Evolutionary conservation across 2,797 vertebrate species (phyloP).

Genomic region (Urosaurus nigricauda): DNA sequence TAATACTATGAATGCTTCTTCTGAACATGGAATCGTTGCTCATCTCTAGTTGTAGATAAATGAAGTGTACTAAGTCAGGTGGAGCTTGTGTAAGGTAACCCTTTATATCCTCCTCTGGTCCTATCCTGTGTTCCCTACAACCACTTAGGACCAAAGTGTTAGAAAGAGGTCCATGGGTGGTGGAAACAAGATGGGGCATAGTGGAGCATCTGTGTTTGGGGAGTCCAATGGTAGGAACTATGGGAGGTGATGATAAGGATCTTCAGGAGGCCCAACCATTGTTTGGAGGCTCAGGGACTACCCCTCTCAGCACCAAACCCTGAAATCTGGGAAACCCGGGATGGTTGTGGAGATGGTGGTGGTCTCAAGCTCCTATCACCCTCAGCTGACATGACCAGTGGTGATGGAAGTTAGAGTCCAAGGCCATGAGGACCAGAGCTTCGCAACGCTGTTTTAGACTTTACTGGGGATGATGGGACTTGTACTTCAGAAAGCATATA

Average conservation of each 20-base stretch:
- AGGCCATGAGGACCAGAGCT: neutral
- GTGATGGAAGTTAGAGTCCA: neutral
- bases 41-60: neutral
- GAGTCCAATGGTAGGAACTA: too few species aligned
- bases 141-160: neutral
- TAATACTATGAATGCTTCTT: too few species aligned
- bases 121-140: neutral
- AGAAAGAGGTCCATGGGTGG: neutral
- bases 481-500: neutral
- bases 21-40: too few species aligned
- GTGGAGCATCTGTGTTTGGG: neutral
- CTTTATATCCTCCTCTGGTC: neutral
- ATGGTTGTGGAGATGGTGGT: neutral
- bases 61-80: neutral
- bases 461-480: too few species aligned
- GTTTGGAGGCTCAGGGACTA: too few species aligned
- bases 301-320: neutral
- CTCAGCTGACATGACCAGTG: neutral
- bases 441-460: too few species aligned
- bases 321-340: neutral
- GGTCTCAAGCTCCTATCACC: neutral
- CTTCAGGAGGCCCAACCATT: too few species aligned
- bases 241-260: too few species aligned
- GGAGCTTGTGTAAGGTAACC: neutral
- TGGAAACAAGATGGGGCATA: neutral